Evolutionary conservation across 2,888 invertebrate genomes (phyloP).

Genomic region (Pomacea canaliculata): DNA sequence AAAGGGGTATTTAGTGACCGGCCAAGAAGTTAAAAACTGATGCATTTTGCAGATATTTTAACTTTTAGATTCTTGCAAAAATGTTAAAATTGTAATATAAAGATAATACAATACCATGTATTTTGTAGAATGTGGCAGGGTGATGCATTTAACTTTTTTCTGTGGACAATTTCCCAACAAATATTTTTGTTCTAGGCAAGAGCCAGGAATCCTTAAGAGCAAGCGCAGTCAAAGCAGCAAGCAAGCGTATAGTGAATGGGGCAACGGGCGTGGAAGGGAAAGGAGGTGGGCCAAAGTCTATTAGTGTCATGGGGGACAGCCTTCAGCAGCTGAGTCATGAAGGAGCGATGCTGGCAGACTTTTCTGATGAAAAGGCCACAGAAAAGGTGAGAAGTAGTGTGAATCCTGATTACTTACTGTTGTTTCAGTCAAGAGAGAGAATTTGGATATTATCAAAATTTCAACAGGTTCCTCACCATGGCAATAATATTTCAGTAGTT

Average conservation of each 20-base stretch:
- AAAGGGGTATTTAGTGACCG: too few relatives aligned
- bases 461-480: too few relatives aligned
- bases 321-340: conserved; percentile 34
- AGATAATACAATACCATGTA: too few relatives aligned
- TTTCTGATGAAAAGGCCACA: conserved; percentile 62
- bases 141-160: too few relatives aligned
- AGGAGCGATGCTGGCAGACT: conserved; percentile 35
- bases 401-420: background rate
- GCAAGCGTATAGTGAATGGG: conserved; percentile 39
- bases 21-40: too few relatives aligned
- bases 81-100: too few relatives aligned
- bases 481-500: too few relatives aligned
- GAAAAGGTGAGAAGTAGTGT: conserved; percentile 46
- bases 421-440: background rate
- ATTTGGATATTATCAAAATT: background rate
- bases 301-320: conserved; percentile 31
- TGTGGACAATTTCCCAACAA: too few relatives aligned
- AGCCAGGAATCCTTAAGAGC: conserved; percentile 50
- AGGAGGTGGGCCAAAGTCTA: conserved; percentile 29
- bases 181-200: conserved; percentile 32
- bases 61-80: too few relatives aligned
- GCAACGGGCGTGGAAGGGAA: conserved; percentile 26
- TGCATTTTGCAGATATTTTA: too few relatives aligned
- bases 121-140: too few relatives aligned
- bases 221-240: conserved; percentile 55